phyloP scores from a whole-genome alignment of 2,113 vertebrate genomes.

The Takifugu flavidus region DNA sequence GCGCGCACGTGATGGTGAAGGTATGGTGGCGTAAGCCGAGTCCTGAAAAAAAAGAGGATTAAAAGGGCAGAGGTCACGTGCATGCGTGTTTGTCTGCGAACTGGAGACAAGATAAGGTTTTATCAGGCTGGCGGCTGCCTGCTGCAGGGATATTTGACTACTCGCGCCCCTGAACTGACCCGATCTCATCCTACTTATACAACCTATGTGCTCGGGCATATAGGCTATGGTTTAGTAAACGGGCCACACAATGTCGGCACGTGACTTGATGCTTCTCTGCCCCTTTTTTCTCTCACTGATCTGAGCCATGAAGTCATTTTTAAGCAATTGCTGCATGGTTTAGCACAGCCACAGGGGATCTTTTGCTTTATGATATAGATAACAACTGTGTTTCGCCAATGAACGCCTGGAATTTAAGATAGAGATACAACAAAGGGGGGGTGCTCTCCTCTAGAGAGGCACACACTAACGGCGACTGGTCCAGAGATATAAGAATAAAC shows the following conservation, averaged over 20 bases:
- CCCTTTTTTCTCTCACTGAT: too few species aligned
- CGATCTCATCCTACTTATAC: slow-evolving; percentile 6
- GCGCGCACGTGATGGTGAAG: neutral
- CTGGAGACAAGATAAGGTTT: slow-evolving; percentile 26
- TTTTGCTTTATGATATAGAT: too few species aligned
- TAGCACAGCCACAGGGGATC: too few species aligned
- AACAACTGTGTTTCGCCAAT: too few species aligned
- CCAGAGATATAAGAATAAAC: too few species aligned
- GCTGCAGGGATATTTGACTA: slow-evolving; percentile 2
- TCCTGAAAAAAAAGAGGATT: neutral
- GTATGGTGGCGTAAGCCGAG: neutral
- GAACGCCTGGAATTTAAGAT: too few species aligned
- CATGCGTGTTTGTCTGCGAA: slow-evolving; percentile 31
- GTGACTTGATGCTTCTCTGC: slow-evolving; percentile 1
- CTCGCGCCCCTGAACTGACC: neutral
- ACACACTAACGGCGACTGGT: too few species aligned
- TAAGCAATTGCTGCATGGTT: too few species aligned
- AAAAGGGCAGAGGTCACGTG: slow-evolving; percentile 8
- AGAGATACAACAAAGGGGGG: too few species aligned
- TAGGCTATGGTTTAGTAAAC: slow-evolving; percentile 15
- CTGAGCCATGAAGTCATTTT: too few species aligned
- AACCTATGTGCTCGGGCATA: neutral
- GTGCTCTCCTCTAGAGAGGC: too few species aligned
- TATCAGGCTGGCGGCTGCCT: slow-evolving; percentile 7
- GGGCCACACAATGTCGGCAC: neutral